A percentile compares a stretch with the other conserved stretches of the same genome.
Conservation (phyloP, 2,113 vertebrate genomes). For the Chaetura pelagica region DNA sequence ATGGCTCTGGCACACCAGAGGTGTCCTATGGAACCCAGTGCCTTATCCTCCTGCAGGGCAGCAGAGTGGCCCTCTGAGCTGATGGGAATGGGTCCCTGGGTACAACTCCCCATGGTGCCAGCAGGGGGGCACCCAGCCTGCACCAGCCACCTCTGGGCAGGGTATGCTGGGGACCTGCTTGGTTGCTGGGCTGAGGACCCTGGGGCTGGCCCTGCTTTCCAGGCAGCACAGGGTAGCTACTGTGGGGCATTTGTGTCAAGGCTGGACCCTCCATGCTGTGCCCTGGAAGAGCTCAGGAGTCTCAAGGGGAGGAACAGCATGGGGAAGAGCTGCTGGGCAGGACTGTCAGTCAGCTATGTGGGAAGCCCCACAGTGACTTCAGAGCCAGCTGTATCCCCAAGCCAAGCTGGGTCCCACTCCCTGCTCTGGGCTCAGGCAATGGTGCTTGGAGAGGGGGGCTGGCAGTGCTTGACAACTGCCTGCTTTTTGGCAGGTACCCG, state of each 20-base stretch:
- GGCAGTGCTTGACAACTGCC: conserved; percentile 2
- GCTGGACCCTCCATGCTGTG: neutral
- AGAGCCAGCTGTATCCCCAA: neutral
- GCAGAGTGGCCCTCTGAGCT: too few relatives aligned
- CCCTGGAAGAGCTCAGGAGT: neutral
- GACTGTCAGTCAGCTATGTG: neutral
- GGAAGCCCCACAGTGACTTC: neutral
- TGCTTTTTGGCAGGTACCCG: conserved; percentile 82
- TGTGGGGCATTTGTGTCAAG: accelerated
- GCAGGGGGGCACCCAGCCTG: accelerated
- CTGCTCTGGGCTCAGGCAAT: neutral
- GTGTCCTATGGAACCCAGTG: accelerated
- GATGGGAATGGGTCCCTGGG: accelerated
- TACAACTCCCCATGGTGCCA: neutral
- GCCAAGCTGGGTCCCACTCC: too few relatives aligned
- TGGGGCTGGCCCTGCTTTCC: neutral
- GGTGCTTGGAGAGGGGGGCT: neutral
- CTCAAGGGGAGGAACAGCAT: neutral
- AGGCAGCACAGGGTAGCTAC: neutral
- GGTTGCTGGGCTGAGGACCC: too few relatives aligned
- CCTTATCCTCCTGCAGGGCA: neutral
- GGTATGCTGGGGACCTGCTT: too few relatives aligned
- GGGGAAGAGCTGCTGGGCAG: neutral
- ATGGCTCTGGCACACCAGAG: neutral
- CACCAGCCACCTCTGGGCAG: neutral